Percentiles rank a stretch among this genome's conserved stretches.
Conservation (phyloP, 1,140 invertebrate genomes). For the Lasaia peninsularis region DNA sequence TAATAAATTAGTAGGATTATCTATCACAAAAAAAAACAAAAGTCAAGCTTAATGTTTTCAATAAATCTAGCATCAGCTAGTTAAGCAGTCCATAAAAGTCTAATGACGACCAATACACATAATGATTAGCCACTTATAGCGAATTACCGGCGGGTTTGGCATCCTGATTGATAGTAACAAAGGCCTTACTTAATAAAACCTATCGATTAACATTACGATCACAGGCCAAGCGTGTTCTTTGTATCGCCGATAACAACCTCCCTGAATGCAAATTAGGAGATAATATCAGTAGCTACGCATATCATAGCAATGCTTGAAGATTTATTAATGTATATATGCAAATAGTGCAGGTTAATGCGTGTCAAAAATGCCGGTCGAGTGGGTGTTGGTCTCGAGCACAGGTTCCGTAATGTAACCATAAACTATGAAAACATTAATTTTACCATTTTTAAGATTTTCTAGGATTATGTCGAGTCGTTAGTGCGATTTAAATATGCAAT, state of each 20-base stretch:
- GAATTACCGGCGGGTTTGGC: not conserved
- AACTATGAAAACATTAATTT: no score
- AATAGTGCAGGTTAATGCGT: no score
- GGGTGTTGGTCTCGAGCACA: no score
- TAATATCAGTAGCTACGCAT: slow-evolving; percentile 36
- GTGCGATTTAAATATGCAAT: no score
- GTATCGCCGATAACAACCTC: slow-evolving; percentile 45
- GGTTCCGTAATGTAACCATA: no score
- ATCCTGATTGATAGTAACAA: slow-evolving; percentile 4
- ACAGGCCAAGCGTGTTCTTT: slow-evolving; percentile 51
- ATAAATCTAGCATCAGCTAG: no score
- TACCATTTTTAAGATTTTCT: no score
- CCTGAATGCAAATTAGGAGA: slow-evolving; percentile 52
- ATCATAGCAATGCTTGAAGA: not conserved
- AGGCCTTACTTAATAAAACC: slow-evolving; percentile 30
- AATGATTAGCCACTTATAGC: not conserved
- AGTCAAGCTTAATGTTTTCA: no score
- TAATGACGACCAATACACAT: not conserved
- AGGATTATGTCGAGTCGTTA: no score
- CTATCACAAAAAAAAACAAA: no score
- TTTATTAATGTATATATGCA: not conserved
- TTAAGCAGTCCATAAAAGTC: not conserved
- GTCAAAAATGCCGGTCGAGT: no score
- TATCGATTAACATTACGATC: slow-evolving; percentile 58
- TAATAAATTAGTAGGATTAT: no score